Base-by-base conservation (phyloP, 2,888 invertebrate species). In the Chorisops tibialis region DNA sequence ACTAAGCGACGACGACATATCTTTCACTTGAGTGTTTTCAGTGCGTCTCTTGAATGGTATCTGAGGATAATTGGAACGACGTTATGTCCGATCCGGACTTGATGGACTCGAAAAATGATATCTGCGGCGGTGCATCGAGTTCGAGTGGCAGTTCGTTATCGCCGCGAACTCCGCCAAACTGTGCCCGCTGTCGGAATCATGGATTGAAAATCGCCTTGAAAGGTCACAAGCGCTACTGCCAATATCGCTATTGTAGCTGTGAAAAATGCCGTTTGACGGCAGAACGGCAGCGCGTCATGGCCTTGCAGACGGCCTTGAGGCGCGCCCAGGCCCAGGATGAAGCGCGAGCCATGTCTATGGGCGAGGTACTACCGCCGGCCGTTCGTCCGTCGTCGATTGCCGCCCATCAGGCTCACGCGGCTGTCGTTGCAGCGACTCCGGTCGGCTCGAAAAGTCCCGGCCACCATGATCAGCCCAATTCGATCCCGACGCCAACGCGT, bases 161-260 rank as follows among this genome's bases (percentile, higher is more conserved):
- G 49, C 86, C 90, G 14, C 84, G 93, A 63, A 91, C 91, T 66
- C 91, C 92, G 6, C 94, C 94, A 16, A 94, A 93, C 79, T 96
- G 95, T 78, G 93, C 93, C 47, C 87, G 94, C 24, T 96, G 96
- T 78, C 84, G 93, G 64, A 95, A 95, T 81, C 96, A 96, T 79
- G 85, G 89, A n/a, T 82, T 91, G 73, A 91, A 91, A 76, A 88
- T 92, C 68, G 87, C 87, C 77, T 83, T 95, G 67, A 93, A 93
- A 79, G 94, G 93, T 14, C 96, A 96, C 81, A 96, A 96, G 77
- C 84, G 93, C 30, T 93, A 93, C 79, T 96, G 96, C 82, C 85
- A 86, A 72, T 94, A 83, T 79, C 87, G 91, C 67, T 83, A 85
- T 74, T 95, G 95, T 79, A 84, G 81, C 65, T 96, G 96, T 79